These are phyloP conservation scores for Formica selysi DNA, from an alignment of 1,140 invertebrate genomes.

Conservation along the genomic window DNA sequence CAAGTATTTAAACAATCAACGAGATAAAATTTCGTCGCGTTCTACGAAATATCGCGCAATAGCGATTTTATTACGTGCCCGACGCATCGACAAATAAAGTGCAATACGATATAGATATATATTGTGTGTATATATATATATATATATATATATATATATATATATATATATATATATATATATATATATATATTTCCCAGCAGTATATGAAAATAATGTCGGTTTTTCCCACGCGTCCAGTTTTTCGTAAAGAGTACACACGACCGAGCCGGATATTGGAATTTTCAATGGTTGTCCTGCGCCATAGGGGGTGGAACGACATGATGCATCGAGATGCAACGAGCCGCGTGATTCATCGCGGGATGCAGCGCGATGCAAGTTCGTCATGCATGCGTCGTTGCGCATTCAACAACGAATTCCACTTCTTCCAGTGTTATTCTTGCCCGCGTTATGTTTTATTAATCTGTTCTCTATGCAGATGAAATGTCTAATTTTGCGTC, in stretches of 20 bases:
- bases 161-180: constrained; percentile 39
- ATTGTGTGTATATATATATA: constrained; percentile 20
- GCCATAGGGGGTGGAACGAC: constrained; percentile 23
- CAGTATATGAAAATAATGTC: constrained; percentile 49
- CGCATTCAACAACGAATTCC: neutral
- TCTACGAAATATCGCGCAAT: neutral
- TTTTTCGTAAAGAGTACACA: constrained; percentile 56
- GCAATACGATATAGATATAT: constrained; percentile 26
- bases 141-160: constrained; percentile 42
- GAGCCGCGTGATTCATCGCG: constrained; percentile 49
- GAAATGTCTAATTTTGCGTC: constrained; percentile 20
- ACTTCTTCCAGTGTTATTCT: constrained; percentile 24
- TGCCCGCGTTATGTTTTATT: constrained; percentile 37
- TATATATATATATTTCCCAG: constrained; percentile 28
- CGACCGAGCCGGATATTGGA: constrained; percentile 54
- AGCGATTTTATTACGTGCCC: constrained; percentile 32
- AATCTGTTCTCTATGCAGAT: constrained; percentile 22
- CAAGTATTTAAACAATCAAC: neutral
- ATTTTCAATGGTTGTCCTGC: constrained; percentile 53
- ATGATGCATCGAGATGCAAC: constrained; percentile 41
- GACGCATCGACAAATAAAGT: constrained; percentile 43
- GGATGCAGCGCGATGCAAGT: constrained; percentile 21
- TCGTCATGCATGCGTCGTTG: constrained; percentile 35
- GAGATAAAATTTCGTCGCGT: neutral
- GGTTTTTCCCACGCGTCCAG: constrained; percentile 50